Evolutionary conservation across 2,113 vertebrate species (phyloP).

Genomic region (Tupaia tana): DNA sequence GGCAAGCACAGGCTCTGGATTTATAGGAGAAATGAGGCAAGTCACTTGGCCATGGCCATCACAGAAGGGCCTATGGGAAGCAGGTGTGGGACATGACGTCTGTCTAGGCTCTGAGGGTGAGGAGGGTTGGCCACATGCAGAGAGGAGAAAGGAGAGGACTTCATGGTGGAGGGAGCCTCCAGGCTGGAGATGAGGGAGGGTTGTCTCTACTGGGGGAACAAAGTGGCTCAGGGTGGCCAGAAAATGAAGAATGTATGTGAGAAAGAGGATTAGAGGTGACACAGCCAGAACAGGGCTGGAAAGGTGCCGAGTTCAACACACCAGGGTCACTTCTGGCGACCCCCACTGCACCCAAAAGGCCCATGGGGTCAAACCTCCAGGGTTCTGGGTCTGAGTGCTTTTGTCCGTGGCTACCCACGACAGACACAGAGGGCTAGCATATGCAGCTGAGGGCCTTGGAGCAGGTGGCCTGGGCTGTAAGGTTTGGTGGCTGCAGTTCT

Average conservation of each 20-base stretch:
- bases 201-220: fast-evolving
- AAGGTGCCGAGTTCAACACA: too few relatives aligned
- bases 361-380: neutral
- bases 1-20: neutral
- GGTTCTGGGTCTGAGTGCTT: neutral
- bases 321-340: neutral
- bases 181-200: neutral
- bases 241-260: neutral
- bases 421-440: neutral
- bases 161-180: too few relatives aligned
- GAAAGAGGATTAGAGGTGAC: neutral
- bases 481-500: neutral
- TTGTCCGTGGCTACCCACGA: neutral
- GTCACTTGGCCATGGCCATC: neutral
- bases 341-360: neutral
- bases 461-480: neutral
- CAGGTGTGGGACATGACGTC: fast-evolving
- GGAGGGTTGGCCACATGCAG: neutral
- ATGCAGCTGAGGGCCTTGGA: neutral
- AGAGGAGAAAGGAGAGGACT: neutral
- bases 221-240: neutral
- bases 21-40: neutral
- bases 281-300: neutral
- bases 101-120: neutral
- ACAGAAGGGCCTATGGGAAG: neutral